phyloP scores from a whole-genome alignment of 2,888 invertebrate species.

The Diogma glabrata region DNA sequence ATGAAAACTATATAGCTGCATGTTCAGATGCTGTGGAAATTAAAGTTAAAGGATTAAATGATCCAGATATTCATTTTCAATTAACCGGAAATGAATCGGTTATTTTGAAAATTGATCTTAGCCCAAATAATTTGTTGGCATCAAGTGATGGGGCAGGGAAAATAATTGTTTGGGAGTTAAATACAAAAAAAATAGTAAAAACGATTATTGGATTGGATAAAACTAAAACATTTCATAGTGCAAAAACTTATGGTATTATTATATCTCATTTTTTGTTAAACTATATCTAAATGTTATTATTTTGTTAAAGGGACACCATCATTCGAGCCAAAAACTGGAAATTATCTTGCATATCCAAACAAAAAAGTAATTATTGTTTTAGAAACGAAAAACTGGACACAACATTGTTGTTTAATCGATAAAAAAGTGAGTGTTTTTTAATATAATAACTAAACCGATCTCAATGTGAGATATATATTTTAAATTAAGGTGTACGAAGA shows the following conservation, averaged over 20 bases:
- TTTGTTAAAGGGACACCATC: too few relatives aligned
- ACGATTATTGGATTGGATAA: conserved; percentile 58
- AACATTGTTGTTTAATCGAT: too few relatives aligned
- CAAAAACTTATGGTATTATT: conserved; percentile 57
- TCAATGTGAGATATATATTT: too few relatives aligned
- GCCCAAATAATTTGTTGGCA: conserved; percentile 50
- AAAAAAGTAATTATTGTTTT: conserved; percentile 59
- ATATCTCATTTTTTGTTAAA: too few relatives aligned
- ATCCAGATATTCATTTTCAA: conserved; percentile 39
- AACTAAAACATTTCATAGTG: conserved; percentile 64
- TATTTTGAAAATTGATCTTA: conserved; percentile 49
- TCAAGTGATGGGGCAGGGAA: conserved; percentile 70
- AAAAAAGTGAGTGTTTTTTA: too few relatives aligned
- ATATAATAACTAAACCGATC: too few relatives aligned
- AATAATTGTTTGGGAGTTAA: conserved; percentile 70
- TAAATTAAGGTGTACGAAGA: too few relatives aligned
- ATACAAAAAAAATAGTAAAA: conserved; percentile 49
- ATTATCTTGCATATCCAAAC: conserved; percentile 65
- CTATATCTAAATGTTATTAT: too few relatives aligned
- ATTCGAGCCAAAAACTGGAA: conserved; percentile 61
- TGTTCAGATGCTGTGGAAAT: conserved; percentile 59
- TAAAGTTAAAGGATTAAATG: conserved; percentile 43
- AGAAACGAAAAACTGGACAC: too few relatives aligned
- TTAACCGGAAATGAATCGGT: conserved; percentile 53
- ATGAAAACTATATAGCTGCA: conserved; percentile 49